phyloP scores from a whole-genome alignment of 2,888 invertebrate species.

The Parelbella ahira region DNA sequence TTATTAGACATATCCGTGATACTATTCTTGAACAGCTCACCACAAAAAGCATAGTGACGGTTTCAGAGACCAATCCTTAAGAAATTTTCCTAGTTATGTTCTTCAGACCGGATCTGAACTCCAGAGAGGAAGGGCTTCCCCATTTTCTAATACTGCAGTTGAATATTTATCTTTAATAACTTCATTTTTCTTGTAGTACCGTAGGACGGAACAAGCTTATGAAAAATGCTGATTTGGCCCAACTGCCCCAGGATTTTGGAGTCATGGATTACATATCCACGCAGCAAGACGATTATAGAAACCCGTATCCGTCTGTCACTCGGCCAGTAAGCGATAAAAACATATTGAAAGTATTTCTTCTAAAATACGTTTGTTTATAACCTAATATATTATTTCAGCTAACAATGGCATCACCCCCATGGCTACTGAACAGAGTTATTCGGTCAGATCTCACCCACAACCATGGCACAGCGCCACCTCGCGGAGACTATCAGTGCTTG shows the following conservation, averaged over 20 bases:
- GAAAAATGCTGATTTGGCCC: slow-evolving; percentile 61
- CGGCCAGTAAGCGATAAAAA: slow-evolving; percentile 59
- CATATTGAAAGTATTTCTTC: too few relatives aligned
- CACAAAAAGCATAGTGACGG: too few relatives aligned
- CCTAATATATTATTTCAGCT: slow-evolving; percentile 55
- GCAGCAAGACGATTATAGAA: slow-evolving; percentile 76
- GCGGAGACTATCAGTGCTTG: slow-evolving; percentile 65
- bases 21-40: too few relatives aligned
- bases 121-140: too few relatives aligned
- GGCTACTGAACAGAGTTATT: slow-evolving; percentile 68
- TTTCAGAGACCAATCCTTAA: too few relatives aligned
- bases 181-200: slow-evolving; percentile 49
- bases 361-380: too few relatives aligned
- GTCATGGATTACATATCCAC: slow-evolving; percentile 69
- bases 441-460: slow-evolving; percentile 69
- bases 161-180: too few relatives aligned
- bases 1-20: too few relatives aligned
- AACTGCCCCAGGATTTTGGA: slow-evolving; percentile 61
- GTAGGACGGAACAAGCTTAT: slow-evolving; percentile 66
- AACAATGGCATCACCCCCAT: slow-evolving; percentile 55
- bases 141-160: too few relatives aligned
- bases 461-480: slow-evolving; percentile 65
- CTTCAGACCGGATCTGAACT: too few relatives aligned
- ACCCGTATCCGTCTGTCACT: slow-evolving; percentile 64
- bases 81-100: too few relatives aligned